A percentile compares a stretch with the other conserved stretches of the same genome.
These are phyloP conservation scores for Poeciliopsis turrubarensis DNA, from an alignment of 2,113 vertebrate genomes.

Conservation along the genomic window DNA sequence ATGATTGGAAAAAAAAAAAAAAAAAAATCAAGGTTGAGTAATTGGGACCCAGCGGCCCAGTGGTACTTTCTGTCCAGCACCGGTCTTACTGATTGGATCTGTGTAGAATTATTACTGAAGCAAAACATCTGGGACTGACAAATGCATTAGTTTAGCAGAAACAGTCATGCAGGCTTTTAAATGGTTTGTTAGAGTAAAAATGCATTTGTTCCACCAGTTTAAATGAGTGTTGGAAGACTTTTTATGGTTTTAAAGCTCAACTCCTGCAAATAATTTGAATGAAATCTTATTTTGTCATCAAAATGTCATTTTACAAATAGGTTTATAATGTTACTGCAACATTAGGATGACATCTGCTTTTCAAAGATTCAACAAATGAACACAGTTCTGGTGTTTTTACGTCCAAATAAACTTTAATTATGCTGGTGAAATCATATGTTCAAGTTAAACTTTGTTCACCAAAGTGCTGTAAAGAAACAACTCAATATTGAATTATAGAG, in stretches of 20 bases:
- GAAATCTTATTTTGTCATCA: too few relatives aligned
- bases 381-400: not conserved
- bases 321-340: too few relatives aligned
- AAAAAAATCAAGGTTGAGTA: not conserved
- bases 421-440: slow-evolving; percentile 1
- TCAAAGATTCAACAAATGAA: not conserved
- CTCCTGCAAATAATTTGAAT: not conserved
- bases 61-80: not conserved
- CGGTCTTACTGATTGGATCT: not conserved
- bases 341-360: too few relatives aligned
- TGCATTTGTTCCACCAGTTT: too few relatives aligned
- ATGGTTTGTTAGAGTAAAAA: too few relatives aligned
- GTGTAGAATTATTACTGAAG: not conserved
- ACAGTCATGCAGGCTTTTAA: not conserved
- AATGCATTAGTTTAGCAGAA: not conserved
- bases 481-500: slow-evolving; percentile 18
- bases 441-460: not conserved
- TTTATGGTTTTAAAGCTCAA: not conserved
- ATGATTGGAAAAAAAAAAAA: not conserved
- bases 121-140: not conserved
- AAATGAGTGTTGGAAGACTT: too few relatives aligned
- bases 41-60: not conserved
- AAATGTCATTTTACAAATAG: too few relatives aligned
- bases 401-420: not conserved
- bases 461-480: slow-evolving; percentile 11